A percentile compares a stretch with the other conserved stretches of the same genome.
Conservation (phyloP, 2,113 vertebrate species). For the Periophthalmus modestus region DNA sequence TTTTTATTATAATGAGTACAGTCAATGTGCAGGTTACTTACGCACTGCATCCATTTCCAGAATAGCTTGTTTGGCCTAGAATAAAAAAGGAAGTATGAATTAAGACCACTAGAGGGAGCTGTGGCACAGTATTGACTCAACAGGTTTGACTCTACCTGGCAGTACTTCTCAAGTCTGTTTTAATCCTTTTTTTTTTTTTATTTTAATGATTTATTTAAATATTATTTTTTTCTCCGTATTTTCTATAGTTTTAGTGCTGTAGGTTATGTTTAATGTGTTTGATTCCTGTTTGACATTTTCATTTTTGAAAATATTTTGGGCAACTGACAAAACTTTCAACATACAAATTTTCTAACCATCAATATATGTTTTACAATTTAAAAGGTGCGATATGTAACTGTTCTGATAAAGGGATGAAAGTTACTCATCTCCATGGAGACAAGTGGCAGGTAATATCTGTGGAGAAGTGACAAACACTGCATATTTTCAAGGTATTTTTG, state of each 20-base stretch:
- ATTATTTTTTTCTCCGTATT: no score
- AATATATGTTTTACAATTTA: no score
- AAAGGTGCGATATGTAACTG: no score
- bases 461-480: neutral
- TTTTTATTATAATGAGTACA: neutral
- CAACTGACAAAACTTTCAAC: no score
- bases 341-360: no score
- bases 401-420: neutral
- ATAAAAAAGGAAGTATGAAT: conserved; percentile 28
- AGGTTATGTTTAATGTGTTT: no score
- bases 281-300: no score
- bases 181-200: no score
- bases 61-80: conserved; percentile 97
- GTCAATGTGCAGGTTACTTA: conserved; percentile 77
- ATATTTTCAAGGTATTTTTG: neutral
- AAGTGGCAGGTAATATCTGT: neutral
- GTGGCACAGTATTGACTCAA: conserved; percentile 14
- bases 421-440: neutral
- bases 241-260: no score
- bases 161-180: neutral
- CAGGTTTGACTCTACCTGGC: neutral
- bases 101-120: conserved; percentile 73
- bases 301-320: no score
- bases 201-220: no score
- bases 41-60: conserved; percentile 95